Conservation (phyloP, 2,797 vertebrate species). For the Silurus lanzhouensis region DNA sequence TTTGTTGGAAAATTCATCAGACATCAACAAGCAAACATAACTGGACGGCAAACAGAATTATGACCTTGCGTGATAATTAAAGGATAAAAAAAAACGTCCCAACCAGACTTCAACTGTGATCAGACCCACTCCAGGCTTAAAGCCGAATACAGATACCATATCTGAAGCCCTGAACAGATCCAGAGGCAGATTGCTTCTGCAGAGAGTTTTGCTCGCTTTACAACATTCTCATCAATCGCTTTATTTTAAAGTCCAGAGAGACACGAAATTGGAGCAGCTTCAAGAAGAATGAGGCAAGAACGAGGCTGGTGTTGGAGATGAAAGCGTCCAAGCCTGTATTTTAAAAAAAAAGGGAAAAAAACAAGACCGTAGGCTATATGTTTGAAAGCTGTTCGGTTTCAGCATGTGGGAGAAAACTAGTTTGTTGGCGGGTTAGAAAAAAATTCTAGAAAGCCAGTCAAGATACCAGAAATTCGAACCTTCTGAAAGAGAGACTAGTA, state of each 20-base stretch:
- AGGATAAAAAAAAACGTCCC: background rate
- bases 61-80: background rate
- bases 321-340: slow-evolving; percentile 33
- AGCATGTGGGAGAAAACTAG: slow-evolving; percentile 67
- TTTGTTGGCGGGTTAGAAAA: slow-evolving; percentile 37
- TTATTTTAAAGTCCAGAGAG: slow-evolving; percentile 37
- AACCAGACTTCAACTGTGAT: background rate
- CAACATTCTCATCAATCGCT: slow-evolving; percentile 55
- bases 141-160: background rate
- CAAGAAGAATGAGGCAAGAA: slow-evolving; percentile 52
- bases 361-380: slow-evolving; percentile 41
- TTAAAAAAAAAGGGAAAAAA: slow-evolving; percentile 1
- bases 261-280: slow-evolving; percentile 22
- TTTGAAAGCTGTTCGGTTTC: slow-evolving; percentile 46
- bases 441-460: slow-evolving; percentile 30
- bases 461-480: slow-evolving; percentile 4
- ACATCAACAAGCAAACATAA: background rate
- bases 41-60: background rate
- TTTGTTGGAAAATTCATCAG: background rate
- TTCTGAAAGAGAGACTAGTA: slow-evolving; percentile 5
- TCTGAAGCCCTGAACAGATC: background rate
- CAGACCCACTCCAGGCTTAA: background rate
- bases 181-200: background rate
- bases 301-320: slow-evolving; percentile 38
- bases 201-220: slow-evolving; percentile 2